Percentiles rank a stretch among this genome's conserved stretches.
phyloP scores from a whole-genome alignment of 2,888 invertebrate genomes.

The Embidobia sp. region DNA sequence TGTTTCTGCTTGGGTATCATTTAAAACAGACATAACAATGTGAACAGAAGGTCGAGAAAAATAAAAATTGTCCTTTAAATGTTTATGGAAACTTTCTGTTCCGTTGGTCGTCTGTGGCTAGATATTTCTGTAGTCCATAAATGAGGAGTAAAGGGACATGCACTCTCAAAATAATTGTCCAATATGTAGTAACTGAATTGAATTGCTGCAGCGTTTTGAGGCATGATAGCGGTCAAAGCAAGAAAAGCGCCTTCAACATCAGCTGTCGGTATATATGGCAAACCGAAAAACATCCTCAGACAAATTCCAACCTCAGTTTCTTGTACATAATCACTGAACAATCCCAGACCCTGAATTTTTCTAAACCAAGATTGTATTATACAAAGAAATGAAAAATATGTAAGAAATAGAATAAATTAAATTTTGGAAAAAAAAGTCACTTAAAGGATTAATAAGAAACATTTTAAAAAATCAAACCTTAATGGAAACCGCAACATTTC shows the following conservation, averaged over 20 bases:
- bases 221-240: too few species aligned
- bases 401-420: not conserved
- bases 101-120: not conserved
- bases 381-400: too few species aligned
- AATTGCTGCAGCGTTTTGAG: not conserved
- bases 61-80: conserved; percentile 1
- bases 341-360: not conserved
- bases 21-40: not conserved
- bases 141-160: not conserved
- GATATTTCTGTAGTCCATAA: too few species aligned
- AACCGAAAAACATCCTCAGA: not conserved
- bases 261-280: not conserved
- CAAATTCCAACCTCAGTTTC: not conserved
- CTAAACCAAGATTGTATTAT: not conserved
- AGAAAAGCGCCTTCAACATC: too few species aligned
- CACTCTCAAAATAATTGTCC: not conserved
- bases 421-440: too few species aligned
- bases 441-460: too few species aligned
- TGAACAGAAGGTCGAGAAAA: not conserved
- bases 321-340: not conserved
- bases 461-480: not conserved
- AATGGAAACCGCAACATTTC: not conserved
- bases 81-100: not conserved
- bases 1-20: not conserved
- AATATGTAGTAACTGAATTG: not conserved